Conservation (phyloP, 1,140 invertebrate genomes). For the Antheraea pernyi region DNA sequence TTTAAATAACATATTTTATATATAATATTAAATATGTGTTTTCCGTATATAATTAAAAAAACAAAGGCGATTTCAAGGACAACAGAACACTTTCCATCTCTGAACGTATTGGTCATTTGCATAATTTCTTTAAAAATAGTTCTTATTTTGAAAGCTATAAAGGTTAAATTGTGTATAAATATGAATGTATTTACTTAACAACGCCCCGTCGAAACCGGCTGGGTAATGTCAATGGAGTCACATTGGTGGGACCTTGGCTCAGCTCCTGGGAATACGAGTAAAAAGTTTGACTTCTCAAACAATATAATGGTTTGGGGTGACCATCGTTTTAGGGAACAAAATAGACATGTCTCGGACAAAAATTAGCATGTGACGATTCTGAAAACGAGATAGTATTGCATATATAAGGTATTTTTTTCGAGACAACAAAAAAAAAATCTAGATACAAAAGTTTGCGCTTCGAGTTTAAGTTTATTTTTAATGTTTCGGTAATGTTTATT, state of each 20-base stretch:
- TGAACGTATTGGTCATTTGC: constrained; percentile 13
- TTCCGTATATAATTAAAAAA: constrained; percentile 17
- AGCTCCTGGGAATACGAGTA: constrained; percentile 31
- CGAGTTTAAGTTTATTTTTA: no score
- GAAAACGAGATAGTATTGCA: no score
- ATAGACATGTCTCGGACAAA: background rate
- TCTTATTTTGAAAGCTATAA: background rate
- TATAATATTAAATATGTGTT: background rate
- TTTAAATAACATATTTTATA: no score
- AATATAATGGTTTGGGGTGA: constrained; percentile 19
- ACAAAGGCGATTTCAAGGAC: constrained; percentile 25
- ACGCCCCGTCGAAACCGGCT: constrained; percentile 31
- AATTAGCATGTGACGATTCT: no score
- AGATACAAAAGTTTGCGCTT: no score
- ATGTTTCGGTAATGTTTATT: no score
- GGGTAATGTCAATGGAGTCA: constrained; percentile 66
- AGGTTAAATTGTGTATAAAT: background rate
- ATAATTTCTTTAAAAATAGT: constrained; percentile 6
- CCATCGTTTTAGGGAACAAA: background rate
- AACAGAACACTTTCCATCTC: constrained; percentile 33
- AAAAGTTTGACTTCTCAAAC: constrained; percentile 26
- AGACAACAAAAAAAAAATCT: no score
- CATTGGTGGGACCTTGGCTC: constrained; percentile 57
- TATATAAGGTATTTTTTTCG: no score
- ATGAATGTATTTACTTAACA: constrained; percentile 5